Evolutionary conservation across 2,113 vertebrate genomes (phyloP), one percentile per base, ranked within the genome.

Genomic region (Amphiprion percula): DNA sequence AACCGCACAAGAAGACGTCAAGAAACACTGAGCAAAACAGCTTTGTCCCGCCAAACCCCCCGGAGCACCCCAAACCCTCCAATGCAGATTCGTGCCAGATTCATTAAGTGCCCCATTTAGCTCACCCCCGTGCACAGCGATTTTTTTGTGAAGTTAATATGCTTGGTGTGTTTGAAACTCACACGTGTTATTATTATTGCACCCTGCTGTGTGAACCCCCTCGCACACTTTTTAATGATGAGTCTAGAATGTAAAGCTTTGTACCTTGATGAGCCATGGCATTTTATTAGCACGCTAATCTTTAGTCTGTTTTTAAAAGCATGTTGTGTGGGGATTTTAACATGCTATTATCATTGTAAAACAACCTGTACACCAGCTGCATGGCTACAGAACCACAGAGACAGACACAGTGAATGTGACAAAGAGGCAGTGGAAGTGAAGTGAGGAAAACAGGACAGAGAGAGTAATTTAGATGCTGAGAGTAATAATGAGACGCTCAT

Each of bases 91-190:
- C 77, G 28, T 75, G 80, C 74, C 75, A 84, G 55, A 21, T 61
- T 80, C 85, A 91, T 94, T 92, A 92, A 78, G 69, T 82, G 86
- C 64, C 49, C 56, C 69, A 88, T 93, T 91, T 90, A 87, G 58
- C 69, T 54, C 59, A 72, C 44, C 37, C 70, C 39, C 59, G 53
- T 64, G 50, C 61, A 68, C 33, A 7, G 33, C 6, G 8, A 37
- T 37, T 8, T 37, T 33, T 87, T 87, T 75, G 81, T 74, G 44
- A 55, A 26, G 44, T 85, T 77, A 80, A 82, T 78, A 53, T 44
- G 24, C 10, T 72, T 44, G 30, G 54, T 77, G 66, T 70, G 76
- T 80, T 81, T 77, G 60, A 80, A 70, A 61, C 76, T 74, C 37
- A 54, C 59, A 50, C 26, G 6, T 79, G 21, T 83, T 80, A 87